Conservation (phyloP, 2,797 vertebrate genomes). For the Eremophila alpestris region DNA sequence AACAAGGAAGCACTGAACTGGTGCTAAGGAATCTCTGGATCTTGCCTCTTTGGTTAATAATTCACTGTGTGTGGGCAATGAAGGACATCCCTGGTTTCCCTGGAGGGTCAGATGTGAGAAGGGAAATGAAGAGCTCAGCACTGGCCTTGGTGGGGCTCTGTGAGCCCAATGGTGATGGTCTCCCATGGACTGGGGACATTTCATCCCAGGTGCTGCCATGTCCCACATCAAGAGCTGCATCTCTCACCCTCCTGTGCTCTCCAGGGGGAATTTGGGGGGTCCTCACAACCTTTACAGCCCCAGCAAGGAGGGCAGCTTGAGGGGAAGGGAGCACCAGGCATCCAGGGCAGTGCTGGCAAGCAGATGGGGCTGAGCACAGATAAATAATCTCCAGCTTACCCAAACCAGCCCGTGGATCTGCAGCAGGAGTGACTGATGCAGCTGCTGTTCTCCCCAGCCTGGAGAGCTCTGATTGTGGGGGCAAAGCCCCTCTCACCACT, state of each 20-base stretch:
- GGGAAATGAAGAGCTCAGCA: background rate
- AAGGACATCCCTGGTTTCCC: background rate
- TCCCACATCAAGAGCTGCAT: background rate
- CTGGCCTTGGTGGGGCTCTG: background rate
- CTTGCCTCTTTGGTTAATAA: background rate
- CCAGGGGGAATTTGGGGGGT: background rate
- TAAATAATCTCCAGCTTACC: background rate
- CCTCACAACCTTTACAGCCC: background rate
- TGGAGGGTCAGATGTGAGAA: background rate
- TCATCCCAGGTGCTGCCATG: background rate
- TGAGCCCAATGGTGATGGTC: background rate
- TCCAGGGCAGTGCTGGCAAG: background rate
- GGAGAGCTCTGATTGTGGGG: background rate
- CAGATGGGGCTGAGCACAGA: background rate
- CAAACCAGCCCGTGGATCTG: background rate
- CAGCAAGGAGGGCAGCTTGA: background rate
- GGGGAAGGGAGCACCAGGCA: background rate
- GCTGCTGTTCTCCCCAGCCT: background rate
- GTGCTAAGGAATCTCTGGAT: background rate
- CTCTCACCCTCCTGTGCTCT: background rate
- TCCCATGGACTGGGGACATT: background rate
- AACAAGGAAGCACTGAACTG: background rate
- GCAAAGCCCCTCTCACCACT: background rate
- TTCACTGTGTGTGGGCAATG: background rate
- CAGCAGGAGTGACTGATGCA: background rate